Percentiles rank a stretch among this genome's conserved stretches.
phyloP scores from a whole-genome alignment of 2,113 vertebrate species.

The Garra rufa region DNA sequence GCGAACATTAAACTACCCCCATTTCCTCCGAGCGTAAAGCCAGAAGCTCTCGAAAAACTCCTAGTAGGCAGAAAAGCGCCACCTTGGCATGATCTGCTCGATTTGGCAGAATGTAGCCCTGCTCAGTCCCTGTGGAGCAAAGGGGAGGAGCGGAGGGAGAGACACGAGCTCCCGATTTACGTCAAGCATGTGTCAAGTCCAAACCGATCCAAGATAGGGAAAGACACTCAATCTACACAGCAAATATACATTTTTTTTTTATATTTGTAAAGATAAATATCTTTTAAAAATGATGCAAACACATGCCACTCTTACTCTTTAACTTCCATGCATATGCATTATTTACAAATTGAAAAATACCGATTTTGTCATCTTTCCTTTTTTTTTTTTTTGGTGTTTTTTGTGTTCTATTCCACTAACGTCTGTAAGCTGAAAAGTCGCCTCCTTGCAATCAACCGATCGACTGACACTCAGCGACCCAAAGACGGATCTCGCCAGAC shows the following conservation, averaged over 20 bases:
- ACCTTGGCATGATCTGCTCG: constrained; percentile 54
- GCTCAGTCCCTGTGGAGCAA: constrained; percentile 8
- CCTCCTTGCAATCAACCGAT: constrained; percentile 81
- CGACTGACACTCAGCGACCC: constrained; percentile 78
- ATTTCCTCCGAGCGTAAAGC: background rate
- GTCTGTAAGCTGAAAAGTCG: background rate
- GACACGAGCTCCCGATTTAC: constrained; percentile 62
- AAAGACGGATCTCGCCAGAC: constrained; percentile 74
- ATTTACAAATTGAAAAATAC: constrained; percentile 99
- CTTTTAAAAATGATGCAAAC: constrained; percentile 99
- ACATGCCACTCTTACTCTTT: constrained; percentile 96
- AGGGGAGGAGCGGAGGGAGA: constrained; percentile 37
- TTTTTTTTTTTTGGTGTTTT: constrained; percentile 72
- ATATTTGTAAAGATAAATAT: constrained; percentile 99
- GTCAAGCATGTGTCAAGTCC: constrained; percentile 63
- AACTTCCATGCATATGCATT: constrained; percentile 97
- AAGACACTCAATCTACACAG: constrained; percentile 82
- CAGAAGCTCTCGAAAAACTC: constrained; percentile 15
- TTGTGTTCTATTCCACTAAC: constrained; percentile 51
- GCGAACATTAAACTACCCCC: background rate
- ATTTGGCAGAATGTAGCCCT: constrained; percentile 47
- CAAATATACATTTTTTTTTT: constrained; percentile 86
- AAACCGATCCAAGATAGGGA: constrained; percentile 65
- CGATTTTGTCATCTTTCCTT: constrained; percentile 82
- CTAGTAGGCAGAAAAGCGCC: constrained; percentile 29